phyloP scores from a whole-genome alignment of 53 echinoderm and acorn worm species.

The Patiria pectinifera region DNA sequence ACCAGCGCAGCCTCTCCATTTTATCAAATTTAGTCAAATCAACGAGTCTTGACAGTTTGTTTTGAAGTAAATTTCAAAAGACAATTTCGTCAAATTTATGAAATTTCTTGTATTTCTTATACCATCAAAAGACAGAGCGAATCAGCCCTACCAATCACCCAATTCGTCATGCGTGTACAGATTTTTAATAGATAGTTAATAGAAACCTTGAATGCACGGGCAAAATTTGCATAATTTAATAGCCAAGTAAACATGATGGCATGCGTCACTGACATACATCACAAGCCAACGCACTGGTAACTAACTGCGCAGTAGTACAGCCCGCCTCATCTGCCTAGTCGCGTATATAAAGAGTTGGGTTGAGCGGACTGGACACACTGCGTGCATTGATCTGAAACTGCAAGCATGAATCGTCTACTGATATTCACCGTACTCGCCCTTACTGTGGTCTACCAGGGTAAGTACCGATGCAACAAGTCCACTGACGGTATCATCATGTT shows the following conservation, averaged over 20 bases:
- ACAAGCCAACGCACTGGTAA: too few relatives aligned
- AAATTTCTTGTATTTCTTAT: too few relatives aligned
- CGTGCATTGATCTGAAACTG: background rate
- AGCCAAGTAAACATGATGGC: too few relatives aligned
- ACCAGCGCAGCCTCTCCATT: too few relatives aligned
- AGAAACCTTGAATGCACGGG: too few relatives aligned
- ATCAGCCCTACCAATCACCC: background rate
- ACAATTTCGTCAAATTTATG: too few relatives aligned
- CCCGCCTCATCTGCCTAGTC: background rate
- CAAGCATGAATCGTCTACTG: constrained; percentile 28
- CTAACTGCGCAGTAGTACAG: too few relatives aligned
- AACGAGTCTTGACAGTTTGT: background rate
- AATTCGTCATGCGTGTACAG: too few relatives aligned
- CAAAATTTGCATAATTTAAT: too few relatives aligned
- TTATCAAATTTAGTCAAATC: background rate
- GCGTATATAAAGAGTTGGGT: background rate
- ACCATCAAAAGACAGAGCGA: background rate
- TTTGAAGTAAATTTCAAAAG: background rate
- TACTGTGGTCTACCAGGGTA: constrained; percentile 19
- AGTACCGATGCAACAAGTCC: background rate
- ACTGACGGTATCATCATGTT: too few relatives aligned
- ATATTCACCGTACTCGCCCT: constrained; percentile 22
- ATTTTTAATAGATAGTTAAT: too few relatives aligned
- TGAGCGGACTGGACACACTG: background rate
- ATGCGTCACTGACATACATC: background rate